Evolutionary conservation across 2,797 vertebrate species (phyloP).

Genomic region (Benthosema pterotum): DNA sequence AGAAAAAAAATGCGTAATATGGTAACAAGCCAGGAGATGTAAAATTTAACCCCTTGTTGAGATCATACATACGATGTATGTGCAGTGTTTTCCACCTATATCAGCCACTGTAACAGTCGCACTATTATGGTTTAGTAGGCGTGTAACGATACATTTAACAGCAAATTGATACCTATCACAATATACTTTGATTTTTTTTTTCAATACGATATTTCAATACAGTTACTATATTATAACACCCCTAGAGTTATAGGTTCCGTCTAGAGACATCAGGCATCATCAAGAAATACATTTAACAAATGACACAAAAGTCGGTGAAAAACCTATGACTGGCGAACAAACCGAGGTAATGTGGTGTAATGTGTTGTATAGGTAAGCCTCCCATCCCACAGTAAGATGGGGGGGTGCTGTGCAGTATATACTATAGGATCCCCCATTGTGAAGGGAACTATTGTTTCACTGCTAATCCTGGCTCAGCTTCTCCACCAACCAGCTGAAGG

Average conservation of each 20-base stretch:
- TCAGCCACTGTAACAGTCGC: conserved; percentile 23
- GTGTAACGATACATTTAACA: too few species aligned
- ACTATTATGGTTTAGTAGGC: conserved; percentile 31
- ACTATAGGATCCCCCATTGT: conserved; percentile 67
- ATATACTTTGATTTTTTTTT: too few species aligned
- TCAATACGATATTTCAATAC: too few species aligned
- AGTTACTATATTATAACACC: too few species aligned
- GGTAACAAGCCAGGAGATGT: conserved; percentile 61
- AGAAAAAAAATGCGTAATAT: conserved; percentile 43
- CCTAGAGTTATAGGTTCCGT: too few species aligned
- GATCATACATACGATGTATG: conserved; percentile 54
- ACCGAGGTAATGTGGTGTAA: conserved; percentile 46
- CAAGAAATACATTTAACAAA: conserved; percentile 37
- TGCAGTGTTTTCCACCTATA: conserved; percentile 54
- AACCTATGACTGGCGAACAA: conserved; percentile 56
- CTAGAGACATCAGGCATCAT: conserved; percentile 27
- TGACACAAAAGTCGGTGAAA: conserved; percentile 37
- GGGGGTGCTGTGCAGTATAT: conserved; percentile 56
- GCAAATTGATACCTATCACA: too few species aligned
- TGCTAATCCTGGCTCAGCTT: conserved; percentile 73
- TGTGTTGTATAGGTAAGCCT: conserved; percentile 63
- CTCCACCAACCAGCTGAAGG: conserved; percentile 70
- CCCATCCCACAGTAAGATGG: conserved; percentile 62
- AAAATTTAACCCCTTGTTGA: conserved; percentile 65
- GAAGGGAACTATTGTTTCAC: conserved; percentile 69